These are phyloP conservation scores for Thalassoma bifasciatum DNA, from an alignment of 2,113 vertebrate genomes.

Conservation along the genomic window DNA sequence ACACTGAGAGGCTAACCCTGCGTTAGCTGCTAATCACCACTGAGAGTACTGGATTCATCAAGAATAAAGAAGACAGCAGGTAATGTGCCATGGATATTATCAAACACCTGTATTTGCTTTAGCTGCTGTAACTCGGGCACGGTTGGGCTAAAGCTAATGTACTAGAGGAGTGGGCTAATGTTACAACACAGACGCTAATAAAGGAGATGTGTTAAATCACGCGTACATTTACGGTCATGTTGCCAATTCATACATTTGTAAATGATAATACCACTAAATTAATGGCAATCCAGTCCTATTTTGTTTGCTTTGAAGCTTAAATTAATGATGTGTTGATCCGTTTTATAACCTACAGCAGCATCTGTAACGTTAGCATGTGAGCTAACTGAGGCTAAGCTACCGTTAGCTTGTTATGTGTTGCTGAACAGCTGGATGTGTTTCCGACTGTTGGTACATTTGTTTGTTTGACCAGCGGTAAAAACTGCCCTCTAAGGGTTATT, in stretches of 20 bases:
- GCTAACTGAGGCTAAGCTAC: background rate
- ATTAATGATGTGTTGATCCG: background rate
- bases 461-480: background rate
- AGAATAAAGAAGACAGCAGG: slow-evolving; percentile 24
- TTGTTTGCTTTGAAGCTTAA: background rate
- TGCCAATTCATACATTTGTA: too few relatives aligned
- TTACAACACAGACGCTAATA: background rate
- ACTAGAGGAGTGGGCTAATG: background rate
- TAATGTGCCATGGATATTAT: slow-evolving; percentile 5
- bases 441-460: background rate
- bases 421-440: background rate
- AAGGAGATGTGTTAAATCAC: background rate
- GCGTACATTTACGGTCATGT: background rate
- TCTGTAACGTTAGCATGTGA: slow-evolving; percentile 18
- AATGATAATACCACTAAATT: background rate
- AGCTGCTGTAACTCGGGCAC: background rate
- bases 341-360: background rate
- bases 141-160: background rate
- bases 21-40: slow-evolving; percentile 35
- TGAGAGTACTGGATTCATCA: background rate
- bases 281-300: accelerated
- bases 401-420: background rate
- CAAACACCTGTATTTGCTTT: background rate
- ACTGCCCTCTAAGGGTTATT: too few relatives aligned
- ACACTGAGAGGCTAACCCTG: slow-evolving; percentile 20